Base-by-base conservation (phyloP, 2,113 vertebrate genomes). In the Megaceryle torquata region DNA sequence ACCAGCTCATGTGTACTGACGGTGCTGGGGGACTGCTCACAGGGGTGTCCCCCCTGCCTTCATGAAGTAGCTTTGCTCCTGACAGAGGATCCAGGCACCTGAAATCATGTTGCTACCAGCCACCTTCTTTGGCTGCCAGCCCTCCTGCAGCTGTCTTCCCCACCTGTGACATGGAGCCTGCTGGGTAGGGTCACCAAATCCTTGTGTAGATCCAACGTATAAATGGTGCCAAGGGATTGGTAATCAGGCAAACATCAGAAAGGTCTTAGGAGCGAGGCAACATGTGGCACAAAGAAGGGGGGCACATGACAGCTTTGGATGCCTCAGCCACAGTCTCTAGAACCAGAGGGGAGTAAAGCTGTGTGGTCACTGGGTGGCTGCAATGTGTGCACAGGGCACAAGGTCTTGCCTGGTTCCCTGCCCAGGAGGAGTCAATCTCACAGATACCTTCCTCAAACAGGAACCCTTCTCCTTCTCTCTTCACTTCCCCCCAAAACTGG, bases 81-180 rank as follows among this genome's bases (percentile, higher is more conserved):
- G 14, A 11, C 3, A 46, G 29, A 70, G 6, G 8, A 63, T 21
- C 25, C 53, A 44, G 50, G 5, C 7, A 46, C 12, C 11, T 8
- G 21, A 31, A 60, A 29, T 2, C 0, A 0, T 44, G 6, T 26
- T 24, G 15, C 8, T 18, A 19, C 21, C 31, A 81, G 3, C 21
- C 17, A 31, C 28, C 4, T 6, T 26, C 50, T 64, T 21, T 28
- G 43, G 33, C 48, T 77, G 37, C 25, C 11, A 3, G 25, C 56
- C 37, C 20, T 21, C 59, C 70, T 53, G 24, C 59, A 41, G 37
- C 48, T 78, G 26, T 18, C 54, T 67, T 70, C 20, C 46, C 41
- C 24, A 44, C 4, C 6, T 6, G 5, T 5, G 22, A 6, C 13
- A 12, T 0, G 4, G 53, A 24, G 24, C 43, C 80, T 21, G 31